Evolutionary conservation across 2,113 vertebrate species (phyloP).

Genomic region (Mionectes macconnelli): DNA sequence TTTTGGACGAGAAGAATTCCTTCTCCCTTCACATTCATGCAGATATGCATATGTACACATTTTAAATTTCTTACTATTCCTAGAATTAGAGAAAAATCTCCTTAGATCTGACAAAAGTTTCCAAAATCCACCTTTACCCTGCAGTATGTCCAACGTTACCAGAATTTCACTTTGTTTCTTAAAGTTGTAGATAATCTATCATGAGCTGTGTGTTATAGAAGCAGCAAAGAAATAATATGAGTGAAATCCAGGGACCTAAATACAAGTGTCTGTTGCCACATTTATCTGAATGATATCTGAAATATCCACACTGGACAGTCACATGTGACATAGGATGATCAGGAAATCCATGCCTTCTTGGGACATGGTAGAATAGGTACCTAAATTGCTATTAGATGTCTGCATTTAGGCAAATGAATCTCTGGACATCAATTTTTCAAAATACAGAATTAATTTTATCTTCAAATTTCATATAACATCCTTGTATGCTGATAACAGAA

Average conservation of each 20-base stretch:
- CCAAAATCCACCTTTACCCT: not conserved
- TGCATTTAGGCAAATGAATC: not conserved
- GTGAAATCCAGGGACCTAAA: not conserved
- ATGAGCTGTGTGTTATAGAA: not conserved
- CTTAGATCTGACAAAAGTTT: not conserved
- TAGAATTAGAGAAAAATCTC: not conserved
- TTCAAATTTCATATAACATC: not conserved
- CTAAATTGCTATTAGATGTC: not conserved
- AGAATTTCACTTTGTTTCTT: not conserved
- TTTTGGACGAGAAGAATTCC: not conserved
- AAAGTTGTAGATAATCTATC: not conserved
- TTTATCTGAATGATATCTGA: not conserved
- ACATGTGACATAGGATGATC: not conserved
- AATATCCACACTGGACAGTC: not conserved
- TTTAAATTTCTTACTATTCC: not conserved
- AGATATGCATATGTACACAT: not conserved
- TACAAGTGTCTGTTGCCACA: not conserved
- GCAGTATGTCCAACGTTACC: not conserved
- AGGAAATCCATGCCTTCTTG: not conserved
- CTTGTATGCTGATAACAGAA: not conserved
- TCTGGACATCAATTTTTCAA: not conserved
- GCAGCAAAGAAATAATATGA: not conserved
- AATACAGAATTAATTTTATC: not conserved
- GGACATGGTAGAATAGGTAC: not conserved
- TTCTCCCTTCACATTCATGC: not conserved